Percentiles rank a stretch among this genome's conserved stretches.
These are phyloP conservation scores for Hassar affinis DNA, from an alignment of 2,113 vertebrate genomes.

Conservation along the genomic window DNA sequence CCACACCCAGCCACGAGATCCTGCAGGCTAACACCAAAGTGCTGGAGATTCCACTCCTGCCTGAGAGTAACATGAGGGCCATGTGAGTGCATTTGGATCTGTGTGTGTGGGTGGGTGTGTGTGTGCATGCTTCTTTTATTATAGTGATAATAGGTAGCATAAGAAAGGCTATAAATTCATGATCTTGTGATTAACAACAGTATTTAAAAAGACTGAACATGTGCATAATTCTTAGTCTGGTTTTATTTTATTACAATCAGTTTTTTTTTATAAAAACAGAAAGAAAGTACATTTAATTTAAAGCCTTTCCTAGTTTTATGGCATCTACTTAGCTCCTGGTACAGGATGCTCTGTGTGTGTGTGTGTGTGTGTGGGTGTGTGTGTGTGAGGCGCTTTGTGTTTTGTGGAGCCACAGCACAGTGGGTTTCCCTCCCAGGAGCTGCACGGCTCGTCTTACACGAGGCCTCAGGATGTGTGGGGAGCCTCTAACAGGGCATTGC, in stretches of 20 bases:
- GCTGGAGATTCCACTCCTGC: constrained; percentile 93
- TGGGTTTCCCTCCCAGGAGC: constrained; percentile 61
- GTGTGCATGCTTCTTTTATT: not conserved
- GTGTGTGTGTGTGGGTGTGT: constrained; percentile 13
- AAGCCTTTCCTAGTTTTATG: constrained; percentile 24
- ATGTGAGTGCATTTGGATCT: constrained; percentile 74
- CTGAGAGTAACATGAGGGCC: constrained; percentile 94
- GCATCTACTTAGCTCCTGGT: constrained; percentile 8
- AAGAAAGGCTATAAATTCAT: constrained; percentile 4
- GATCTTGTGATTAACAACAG: not conserved
- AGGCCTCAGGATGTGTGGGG: constrained; percentile 57
- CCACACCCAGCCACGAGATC: constrained; percentile 93
- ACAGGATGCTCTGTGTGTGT: constrained; percentile 5
- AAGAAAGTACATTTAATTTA: constrained; percentile 10
- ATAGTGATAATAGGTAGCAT: not conserved
- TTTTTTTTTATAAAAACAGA: not conserved
- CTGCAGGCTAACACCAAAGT: constrained; percentile 94
- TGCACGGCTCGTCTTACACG: constrained; percentile 59
- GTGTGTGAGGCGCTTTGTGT: constrained; percentile 6
- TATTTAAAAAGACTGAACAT: not conserved
- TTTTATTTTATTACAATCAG: constrained; percentile 5
- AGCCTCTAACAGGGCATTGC: constrained; percentile 54
- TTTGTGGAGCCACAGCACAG: constrained; percentile 41
- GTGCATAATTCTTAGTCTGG: not conserved
- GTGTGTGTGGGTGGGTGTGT: not conserved